These are phyloP conservation scores for Peromyscus attwateri DNA, from an alignment of 2,797 vertebrate species.

Conservation along the genomic window DNA sequence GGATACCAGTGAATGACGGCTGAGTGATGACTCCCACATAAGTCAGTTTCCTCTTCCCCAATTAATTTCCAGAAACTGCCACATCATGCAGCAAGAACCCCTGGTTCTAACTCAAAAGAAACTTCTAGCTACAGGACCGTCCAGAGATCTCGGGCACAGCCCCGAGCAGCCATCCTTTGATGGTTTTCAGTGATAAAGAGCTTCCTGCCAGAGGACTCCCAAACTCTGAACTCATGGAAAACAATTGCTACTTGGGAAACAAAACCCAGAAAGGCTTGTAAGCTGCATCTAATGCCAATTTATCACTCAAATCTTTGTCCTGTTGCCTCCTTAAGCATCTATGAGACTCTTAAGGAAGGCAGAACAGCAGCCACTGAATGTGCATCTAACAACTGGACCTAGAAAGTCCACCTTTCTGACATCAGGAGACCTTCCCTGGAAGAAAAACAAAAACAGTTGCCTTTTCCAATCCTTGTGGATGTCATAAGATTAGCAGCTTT, in stretches of 20 bases:
- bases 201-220: conserved; percentile 58
- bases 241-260: background rate
- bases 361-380: background rate
- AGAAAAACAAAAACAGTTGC: conserved; percentile 68
- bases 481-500: conserved; percentile 74
- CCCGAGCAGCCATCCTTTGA: conserved; percentile 7
- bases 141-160: conserved; percentile 43
- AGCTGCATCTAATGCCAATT: background rate
- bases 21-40: conserved; percentile 73
- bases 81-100: conserved; percentile 68
- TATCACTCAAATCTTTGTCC: background rate
- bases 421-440: conserved; percentile 64
- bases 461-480: conserved; percentile 63
- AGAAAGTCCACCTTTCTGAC: conserved; percentile 51
- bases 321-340: background rate
- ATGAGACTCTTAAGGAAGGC: background rate
- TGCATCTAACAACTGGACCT: background rate
- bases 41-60: conserved; percentile 83
- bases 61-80: conserved; percentile 80
- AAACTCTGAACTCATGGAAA: background rate
- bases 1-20: conserved; percentile 24
- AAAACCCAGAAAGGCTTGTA: background rate
- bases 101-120: conserved; percentile 41
- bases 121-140: background rate
- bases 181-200: conserved; percentile 53